Conservation (phyloP, 2,113 vertebrate species). For the Eurystomus gularis region DNA sequence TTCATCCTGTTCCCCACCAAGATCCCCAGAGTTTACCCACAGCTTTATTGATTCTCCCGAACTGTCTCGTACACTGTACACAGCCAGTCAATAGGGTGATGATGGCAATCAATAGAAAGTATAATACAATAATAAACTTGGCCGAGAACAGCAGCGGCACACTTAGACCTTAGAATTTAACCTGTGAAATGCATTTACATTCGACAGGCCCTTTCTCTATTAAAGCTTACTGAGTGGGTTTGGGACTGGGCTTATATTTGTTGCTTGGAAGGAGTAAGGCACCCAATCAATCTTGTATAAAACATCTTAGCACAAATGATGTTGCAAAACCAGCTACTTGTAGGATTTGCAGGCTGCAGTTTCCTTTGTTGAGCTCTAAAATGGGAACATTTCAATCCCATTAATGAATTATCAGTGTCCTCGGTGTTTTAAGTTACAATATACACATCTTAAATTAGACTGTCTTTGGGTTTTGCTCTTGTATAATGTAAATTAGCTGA, state of each 20-base stretch:
- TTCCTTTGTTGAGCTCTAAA: background rate
- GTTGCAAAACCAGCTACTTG: background rate
- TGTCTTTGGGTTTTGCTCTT: background rate
- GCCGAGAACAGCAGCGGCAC: background rate
- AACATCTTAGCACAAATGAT: background rate
- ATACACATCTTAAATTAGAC: background rate
- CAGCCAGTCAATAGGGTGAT: background rate
- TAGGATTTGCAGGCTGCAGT: background rate
- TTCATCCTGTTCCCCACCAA: background rate
- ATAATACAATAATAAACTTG: constrained; percentile 1
- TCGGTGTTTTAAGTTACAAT: background rate
- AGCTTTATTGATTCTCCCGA: background rate
- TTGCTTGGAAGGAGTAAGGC: background rate
- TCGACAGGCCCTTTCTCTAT: background rate
- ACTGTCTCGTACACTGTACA: background rate
- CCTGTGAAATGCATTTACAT: background rate
- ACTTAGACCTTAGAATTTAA: background rate
- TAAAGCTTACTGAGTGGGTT: background rate
- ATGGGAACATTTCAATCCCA: background rate
- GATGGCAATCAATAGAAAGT: background rate
- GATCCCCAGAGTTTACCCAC: background rate
- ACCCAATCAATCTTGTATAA: background rate
- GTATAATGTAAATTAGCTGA: background rate
- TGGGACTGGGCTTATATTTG: background rate
- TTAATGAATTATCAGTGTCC: background rate